Percentiles rank a stretch among this genome's conserved stretches.
Evolutionary conservation across 2,888 invertebrate genomes (phyloP).

Genomic region (Merodon equestris): DNA sequence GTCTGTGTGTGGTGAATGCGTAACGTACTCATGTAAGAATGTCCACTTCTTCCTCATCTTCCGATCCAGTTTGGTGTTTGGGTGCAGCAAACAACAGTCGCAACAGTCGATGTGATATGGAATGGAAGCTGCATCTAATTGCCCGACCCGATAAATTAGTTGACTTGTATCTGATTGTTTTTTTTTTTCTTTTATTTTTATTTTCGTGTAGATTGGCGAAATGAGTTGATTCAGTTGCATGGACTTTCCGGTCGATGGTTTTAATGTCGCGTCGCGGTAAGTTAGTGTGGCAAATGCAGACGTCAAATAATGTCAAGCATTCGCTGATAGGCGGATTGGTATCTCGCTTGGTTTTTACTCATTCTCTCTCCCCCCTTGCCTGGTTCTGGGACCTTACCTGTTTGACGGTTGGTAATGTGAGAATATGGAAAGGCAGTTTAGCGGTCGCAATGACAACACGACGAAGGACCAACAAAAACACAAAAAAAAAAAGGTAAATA

Average conservation of each 20-base stretch:
- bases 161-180: too few relatives aligned
- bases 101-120: constrained; percentile 11
- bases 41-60: too few relatives aligned
- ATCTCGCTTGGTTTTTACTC: constrained; percentile 23
- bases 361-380: not conserved
- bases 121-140: constrained; percentile 68
- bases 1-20: constrained; percentile 36
- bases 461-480: too few relatives aligned
- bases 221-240: constrained; percentile 65
- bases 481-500: too few relatives aligned
- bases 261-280: constrained; percentile 52
- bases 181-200: constrained; percentile 27
- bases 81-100: constrained; percentile 3
- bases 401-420: not conserved
- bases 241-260: not conserved
- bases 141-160: constrained; percentile 66
- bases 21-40: constrained; percentile 65
- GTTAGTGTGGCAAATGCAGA: constrained; percentile 67
- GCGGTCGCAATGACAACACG: too few relatives aligned
- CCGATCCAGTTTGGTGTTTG: constrained; percentile 51
- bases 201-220: constrained; percentile 57
- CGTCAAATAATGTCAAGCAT: constrained; percentile 58
- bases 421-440: too few relatives aligned
- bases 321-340: constrained; percentile 67
- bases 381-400: not conserved